Conservation (phyloP, 2,797 vertebrate species). For the Betta splendens region DNA sequence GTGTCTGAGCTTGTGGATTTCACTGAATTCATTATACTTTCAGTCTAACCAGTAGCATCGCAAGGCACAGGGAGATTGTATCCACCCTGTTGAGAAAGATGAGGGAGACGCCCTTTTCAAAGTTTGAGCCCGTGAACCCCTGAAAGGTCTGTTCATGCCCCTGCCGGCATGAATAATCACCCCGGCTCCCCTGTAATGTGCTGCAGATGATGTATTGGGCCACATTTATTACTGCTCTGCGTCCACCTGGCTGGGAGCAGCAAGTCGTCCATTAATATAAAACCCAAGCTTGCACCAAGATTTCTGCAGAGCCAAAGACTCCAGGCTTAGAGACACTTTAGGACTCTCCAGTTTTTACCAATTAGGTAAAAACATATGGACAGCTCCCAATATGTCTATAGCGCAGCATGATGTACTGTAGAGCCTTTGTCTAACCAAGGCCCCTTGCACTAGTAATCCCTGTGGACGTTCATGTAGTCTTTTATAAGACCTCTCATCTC, state of each 20-base stretch:
- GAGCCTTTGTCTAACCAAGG: constrained; percentile 24
- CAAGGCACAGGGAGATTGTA: constrained; percentile 38
- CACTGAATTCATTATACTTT: constrained; percentile 21
- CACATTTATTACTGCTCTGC: constrained; percentile 82
- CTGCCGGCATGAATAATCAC: constrained; percentile 82
- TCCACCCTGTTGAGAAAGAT: constrained; percentile 65
- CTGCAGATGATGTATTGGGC: constrained; percentile 80
- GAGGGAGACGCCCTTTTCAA: constrained; percentile 80
- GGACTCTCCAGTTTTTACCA: constrained; percentile 59
- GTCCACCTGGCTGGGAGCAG: constrained; percentile 79
- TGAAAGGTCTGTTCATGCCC: constrained; percentile 81
- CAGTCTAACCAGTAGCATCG: constrained; percentile 27
- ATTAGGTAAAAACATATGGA: constrained; percentile 64
- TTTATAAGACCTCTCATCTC: constrained; percentile 32
- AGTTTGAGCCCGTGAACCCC: constrained; percentile 79
- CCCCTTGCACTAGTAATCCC: constrained; percentile 39
- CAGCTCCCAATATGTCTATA: constrained; percentile 39
- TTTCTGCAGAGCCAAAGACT: constrained; percentile 62
- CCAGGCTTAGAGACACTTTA: constrained; percentile 55
- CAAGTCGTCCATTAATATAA: constrained; percentile 77
- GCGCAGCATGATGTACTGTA: constrained; percentile 38
- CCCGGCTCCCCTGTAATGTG: constrained; percentile 79
- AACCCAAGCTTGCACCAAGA: constrained; percentile 48
- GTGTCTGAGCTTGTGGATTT: constrained; percentile 20
- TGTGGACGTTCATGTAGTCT: constrained; percentile 23